Base-by-base conservation (phyloP, 2,888 invertebrate genomes). In the Latrodectus hesperus region DNA sequence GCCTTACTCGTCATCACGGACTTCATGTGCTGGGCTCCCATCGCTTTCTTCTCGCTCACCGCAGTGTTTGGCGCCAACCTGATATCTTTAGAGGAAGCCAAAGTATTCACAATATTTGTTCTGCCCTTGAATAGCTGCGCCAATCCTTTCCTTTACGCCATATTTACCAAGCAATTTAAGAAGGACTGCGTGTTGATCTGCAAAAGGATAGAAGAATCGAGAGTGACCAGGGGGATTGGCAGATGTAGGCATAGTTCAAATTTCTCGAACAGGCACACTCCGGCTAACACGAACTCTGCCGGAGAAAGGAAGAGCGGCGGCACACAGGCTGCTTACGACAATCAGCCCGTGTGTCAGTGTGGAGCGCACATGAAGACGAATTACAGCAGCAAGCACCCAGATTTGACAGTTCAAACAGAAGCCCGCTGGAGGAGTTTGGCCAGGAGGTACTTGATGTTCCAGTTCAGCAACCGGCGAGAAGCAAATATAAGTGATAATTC, bases 21-120 rank as follows among this genome's bases (percentile, higher is more conserved):
- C 92, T 97, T 99, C 91, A 94, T 98, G 73, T 99, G 99, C 93
- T 99, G 99, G 99, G 97, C 98, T 5, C 99, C 99, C 0, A 98
- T 99, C 89, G 97, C 99, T 1, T 97, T 99, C 93, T 97, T 98
- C 92, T 96, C 98, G 9, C 94, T 99, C 64, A 97, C 98, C 0
- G 98, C 99, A 22, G 96, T 98, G 10, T 96, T 98, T 92, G 98
- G 98, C 12, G 93, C 96, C 90, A 97, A 96, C 89, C 93, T 99
- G 75, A 96, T 99, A 52, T 96, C 97, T 3, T 94, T 99, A 88
- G 98, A 98, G 92, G 97, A 98, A 93, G 98, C 99, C 73, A 99
- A 99, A 93, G 93, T 94, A 90, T 97, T 97, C 92, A 98, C 98
- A 3, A 98, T 99, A 67, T 98, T 99, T 92, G 96, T 99, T 82